Evolutionary conservation across 2,113 vertebrate species (phyloP), one percentile per base, ranked within the genome.

Genomic region (Podocnemis expansa): DNA sequence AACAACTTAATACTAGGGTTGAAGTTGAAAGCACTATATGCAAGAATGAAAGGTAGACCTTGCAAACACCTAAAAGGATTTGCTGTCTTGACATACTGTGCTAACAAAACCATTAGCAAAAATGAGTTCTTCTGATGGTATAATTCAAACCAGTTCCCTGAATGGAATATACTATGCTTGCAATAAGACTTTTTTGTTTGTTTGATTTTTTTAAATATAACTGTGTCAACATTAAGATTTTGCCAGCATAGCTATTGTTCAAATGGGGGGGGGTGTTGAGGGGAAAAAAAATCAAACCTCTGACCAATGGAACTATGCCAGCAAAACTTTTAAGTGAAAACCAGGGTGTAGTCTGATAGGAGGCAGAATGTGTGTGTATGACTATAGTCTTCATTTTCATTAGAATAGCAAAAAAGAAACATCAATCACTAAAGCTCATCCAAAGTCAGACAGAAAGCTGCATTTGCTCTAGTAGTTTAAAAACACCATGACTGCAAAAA

Each of bases 301-400:
- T 25, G 90, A 85, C 80, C 6, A 17, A 84, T 7, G 70, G 0
- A 88, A 22, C 43, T 89, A 2, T 5, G 8, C 8, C 79, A 52
- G 31, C 38, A 90, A 94, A 60, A 1, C 10, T 93, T 82, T 82
- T 31, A 38, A 2, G 1, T 8, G 80, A 79, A 67, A 22, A 75
- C 8, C 34, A 88, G 3, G 27, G 4, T 90, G 67, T 27, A 80
- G 27, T 2, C 45, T 31, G 27, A 75, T 5, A n/a, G 12, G 12
- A 34, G 13, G 3, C 8, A 79, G 38, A n/a, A 16, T 52, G 51
- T 47, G 31, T 31, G 49, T 84, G 10, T 81, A 85, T 93, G 92
- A 45, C 87, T 88, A 94, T 88, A 4, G 91, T 85, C 92, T 91
- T 86, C 41, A 85, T 87, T 82, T 79, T 52, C 60, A 54, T 92